Conservation (phyloP, 37 sponge, comb jelly and placozoan genomes). For the Spongilla lacustris region DNA sequence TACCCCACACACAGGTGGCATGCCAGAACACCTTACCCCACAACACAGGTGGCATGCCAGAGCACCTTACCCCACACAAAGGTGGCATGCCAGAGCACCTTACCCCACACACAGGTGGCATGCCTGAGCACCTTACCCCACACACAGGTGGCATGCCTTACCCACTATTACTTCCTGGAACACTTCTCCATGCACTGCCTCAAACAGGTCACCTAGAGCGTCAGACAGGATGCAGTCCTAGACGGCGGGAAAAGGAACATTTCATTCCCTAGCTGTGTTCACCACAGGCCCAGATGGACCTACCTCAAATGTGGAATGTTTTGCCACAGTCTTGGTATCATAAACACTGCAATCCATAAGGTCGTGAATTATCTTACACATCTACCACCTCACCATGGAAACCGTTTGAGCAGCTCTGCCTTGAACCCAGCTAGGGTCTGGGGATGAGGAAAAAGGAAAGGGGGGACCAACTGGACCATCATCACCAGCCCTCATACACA, state of each 20-base stretch:
- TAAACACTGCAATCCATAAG: background rate
- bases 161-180: background rate
- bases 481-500: too few relatives aligned
- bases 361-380: background rate
- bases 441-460: background rate
- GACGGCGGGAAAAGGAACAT: background rate
- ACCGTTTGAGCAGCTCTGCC: background rate
- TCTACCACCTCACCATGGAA: background rate
- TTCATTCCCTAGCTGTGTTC: too few relatives aligned
- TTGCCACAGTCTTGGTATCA: conserved; percentile 4
- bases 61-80: background rate
- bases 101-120: background rate
- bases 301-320: conserved; percentile 2
- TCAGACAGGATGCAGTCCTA: background rate
- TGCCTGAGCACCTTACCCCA: background rate
- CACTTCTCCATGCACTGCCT: background rate
- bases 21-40: background rate
- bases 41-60: background rate
- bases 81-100: background rate
- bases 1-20: background rate
- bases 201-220: background rate
- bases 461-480: too few relatives aligned
- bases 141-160: background rate
- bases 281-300: background rate
- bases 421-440: conserved; percentile 1